Evolutionary conservation across 2,888 invertebrate species (phyloP).

Genomic region (Timema cristinae): DNA sequence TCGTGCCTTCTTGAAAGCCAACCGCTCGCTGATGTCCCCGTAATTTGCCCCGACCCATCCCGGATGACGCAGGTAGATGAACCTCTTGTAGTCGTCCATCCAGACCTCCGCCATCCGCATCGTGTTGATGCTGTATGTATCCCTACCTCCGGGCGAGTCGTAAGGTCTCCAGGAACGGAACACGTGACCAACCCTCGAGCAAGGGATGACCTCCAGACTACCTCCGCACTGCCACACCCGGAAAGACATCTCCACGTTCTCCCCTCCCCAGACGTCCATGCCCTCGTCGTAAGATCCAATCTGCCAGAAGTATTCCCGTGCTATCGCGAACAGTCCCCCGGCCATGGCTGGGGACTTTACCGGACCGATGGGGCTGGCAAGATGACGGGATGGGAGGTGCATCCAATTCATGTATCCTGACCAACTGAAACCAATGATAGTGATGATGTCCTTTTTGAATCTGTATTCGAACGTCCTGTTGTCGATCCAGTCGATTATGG

Average conservation of each 20-base stretch:
- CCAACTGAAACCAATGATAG: too few species aligned
- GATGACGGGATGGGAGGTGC: too few species aligned
- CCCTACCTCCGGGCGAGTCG: constrained; percentile 74
- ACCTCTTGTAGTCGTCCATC: constrained; percentile 44
- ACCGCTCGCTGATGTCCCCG: too few species aligned
- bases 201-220: constrained; percentile 86
- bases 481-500: constrained; percentile 93
- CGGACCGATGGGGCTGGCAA: too few species aligned
- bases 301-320: constrained; percentile 91
- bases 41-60: constrained; percentile 58
- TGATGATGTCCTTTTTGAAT: constrained; percentile 43
- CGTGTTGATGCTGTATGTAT: constrained; percentile 96
- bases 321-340: constrained; percentile 94
- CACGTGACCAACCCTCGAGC: constrained; percentile 94
- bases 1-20: too few species aligned
- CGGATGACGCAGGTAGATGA: constrained; percentile 83
- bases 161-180: constrained; percentile 95
- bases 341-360: constrained; percentile 90
- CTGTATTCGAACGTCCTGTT: constrained; percentile 73
- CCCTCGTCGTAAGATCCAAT: constrained; percentile 60
- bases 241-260: constrained; percentile 97
- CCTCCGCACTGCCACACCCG: constrained; percentile 83
- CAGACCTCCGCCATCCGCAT: constrained; percentile 89
- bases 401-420: too few species aligned
- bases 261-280: constrained; percentile 88